Percentiles rank a stretch among this genome's conserved stretches.
phyloP scores from a whole-genome alignment of 2,888 invertebrate species.

The Brachycybe producta region DNA sequence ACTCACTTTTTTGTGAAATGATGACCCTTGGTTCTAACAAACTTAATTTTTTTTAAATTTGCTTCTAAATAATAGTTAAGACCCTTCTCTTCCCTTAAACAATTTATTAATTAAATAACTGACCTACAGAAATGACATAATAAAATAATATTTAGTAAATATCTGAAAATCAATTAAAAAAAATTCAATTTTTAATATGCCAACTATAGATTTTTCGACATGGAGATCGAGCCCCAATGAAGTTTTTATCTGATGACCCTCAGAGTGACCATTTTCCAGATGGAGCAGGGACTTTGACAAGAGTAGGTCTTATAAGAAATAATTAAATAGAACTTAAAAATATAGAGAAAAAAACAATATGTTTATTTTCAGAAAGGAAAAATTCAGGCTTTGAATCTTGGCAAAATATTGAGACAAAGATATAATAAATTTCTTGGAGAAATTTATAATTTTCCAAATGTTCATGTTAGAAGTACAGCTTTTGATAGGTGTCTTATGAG shows the following conservation, averaged over 20 bases:
- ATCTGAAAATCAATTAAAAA: neutral
- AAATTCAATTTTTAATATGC: neutral
- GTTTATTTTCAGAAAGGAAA: too few species aligned
- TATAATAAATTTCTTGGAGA: constrained; percentile 49
- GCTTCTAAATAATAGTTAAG: too few species aligned
- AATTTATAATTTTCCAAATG: constrained; percentile 44
- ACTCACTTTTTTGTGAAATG: too few species aligned
- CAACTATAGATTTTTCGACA: neutral
- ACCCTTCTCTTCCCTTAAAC: too few species aligned
- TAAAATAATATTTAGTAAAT: too few species aligned
- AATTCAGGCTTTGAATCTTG: constrained; percentile 30
- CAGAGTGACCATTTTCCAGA: neutral
- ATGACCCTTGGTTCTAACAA: too few species aligned
- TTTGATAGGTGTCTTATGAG: constrained; percentile 64
- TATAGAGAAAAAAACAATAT: neutral
- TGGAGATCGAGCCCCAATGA: constrained; percentile 1
- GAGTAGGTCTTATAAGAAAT: neutral
- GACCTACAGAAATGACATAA: too few species aligned
- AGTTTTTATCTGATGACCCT: neutral
- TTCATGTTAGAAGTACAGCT: constrained; percentile 61
- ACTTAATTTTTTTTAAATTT: too few species aligned
- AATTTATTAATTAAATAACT: too few species aligned
- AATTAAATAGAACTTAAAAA: neutral
- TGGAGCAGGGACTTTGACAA: neutral
- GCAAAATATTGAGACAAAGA: constrained; percentile 56